Evolutionary conservation across 2,888 invertebrate species (phyloP), one percentile per base, ranked within the genome.

Genomic region (Danaus chrysippus): DNA sequence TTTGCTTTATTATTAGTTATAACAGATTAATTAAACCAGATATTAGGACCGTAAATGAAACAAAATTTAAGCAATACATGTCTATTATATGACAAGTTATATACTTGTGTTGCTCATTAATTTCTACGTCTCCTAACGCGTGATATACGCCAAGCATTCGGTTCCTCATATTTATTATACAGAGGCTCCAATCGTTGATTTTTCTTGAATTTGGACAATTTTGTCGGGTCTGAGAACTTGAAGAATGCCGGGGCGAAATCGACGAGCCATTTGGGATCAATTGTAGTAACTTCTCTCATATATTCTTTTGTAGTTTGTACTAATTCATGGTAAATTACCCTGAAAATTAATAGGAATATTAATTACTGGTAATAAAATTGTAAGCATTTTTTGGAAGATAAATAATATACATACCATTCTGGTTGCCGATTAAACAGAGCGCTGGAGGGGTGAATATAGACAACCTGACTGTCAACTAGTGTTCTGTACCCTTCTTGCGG

Each of bases 181-280:
- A 99, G 91, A 0, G 99, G 99, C 78, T 99, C 99, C 68, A 99
- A 92, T 67, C 98, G 93, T 92, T 99, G 99, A 91, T 99, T 98
- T 89, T 99, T 98, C 94, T 99, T 99, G 90, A 99, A 98, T 81
- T 98, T 98, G 83, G 98, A 98, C 43, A 99, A 92, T 83, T 98
- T 99, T 0, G 99, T 99, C 2, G 99, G 98, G 87, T 99, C 99
- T 8, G 98, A 98, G 91, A 99, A 98, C 83, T 98, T 97, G 92
- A 99, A 99, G 93, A 99, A 99, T 0, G 99, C 98, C 0, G 99
- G 98, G 0, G 99, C 99, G 83, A 98, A 99, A 83, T 99, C 99
- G 0, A 99, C 99, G 62, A 99, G 92, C 99, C 99, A 99, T 83
- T 98, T 98, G 0, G 98, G 98, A 89, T 98, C 98, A 61, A 98